Evolutionary conservation across 2,797 vertebrate species (phyloP), one percentile per base, ranked within the genome.

Genomic region (Amblyraja radiata): DNA sequence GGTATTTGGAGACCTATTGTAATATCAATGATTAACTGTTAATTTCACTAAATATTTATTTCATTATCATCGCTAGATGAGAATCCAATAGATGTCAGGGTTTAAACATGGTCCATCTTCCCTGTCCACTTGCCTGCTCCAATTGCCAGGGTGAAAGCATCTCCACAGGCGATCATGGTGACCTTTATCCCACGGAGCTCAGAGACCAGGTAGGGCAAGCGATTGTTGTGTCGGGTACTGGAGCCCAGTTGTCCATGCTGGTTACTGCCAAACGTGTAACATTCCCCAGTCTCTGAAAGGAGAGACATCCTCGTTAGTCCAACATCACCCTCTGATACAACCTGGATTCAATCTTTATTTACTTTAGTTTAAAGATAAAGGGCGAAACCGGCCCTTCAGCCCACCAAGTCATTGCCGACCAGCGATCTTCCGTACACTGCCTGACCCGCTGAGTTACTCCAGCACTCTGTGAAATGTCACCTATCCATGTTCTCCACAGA

Each of bases 181-280:
- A 98, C 96, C 93, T 95, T 97, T 93, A 96, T 95, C 0, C 95
- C 95, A 94, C 97, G 97, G 9, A 99, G 97, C 58, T 97, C 96
- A n/a, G 96, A 97, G 46, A 99, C 97, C 93, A 94, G 96, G 96
- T 97, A 98, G 0, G 99, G 98, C 65, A 96, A 95, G 0, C 99
- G 97, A 95, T 97, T 98, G 96, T 95, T 97, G 28, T 96, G 96
- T 58, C 96, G 97, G 5, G 97, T 97, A 92, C 93, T 97, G 94
- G 97, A 97, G 93, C 99, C 98, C 94, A 99, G 95, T 95, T 99
- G 99, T 5, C 99, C 98, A 0, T 99, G 99, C 94, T 99, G 99
- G 96, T 99, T 99, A 96, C 98, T 99, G 94, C 99, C 99, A n/a
- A 99, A 98, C 86, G 98, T 98, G 93, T 98, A 98, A 95, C 99